These are phyloP conservation scores for Zaprionus obscuricornis DNA, from an alignment of 2,888 invertebrate genomes.

Conservation along the genomic window DNA sequence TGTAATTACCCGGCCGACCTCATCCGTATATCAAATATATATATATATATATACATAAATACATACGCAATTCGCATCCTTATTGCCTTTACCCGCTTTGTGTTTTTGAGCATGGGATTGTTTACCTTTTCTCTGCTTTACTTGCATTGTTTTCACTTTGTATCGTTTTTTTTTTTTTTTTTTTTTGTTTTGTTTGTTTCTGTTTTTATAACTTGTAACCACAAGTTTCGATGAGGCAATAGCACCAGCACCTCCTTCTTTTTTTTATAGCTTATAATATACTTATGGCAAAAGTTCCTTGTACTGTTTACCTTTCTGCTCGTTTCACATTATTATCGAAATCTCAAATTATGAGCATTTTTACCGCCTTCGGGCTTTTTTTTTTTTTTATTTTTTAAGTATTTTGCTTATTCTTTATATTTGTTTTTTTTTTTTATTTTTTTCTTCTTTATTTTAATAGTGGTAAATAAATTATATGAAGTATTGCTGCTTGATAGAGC, in stretches of 20 bases:
- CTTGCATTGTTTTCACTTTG: conserved; percentile 61
- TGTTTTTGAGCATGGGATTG: conserved; percentile 38
- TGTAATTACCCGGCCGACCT: conserved; percentile 64
- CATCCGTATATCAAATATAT: conserved; percentile 12
- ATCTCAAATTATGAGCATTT: conserved; percentile 69
- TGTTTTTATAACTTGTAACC: conserved; percentile 73
- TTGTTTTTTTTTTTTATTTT: conserved; percentile 15
- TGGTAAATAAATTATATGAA: conserved; percentile 66
- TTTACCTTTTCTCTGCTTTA: conserved; percentile 51
- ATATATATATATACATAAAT: no score
- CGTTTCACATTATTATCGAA: conserved; percentile 54
- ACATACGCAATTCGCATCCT: neutral
- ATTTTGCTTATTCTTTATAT: conserved; percentile 16
- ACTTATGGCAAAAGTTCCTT: no score
- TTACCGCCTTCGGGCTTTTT: conserved; percentile 63
- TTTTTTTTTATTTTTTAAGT: neutral
- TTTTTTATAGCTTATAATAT: no score
- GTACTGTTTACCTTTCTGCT: conserved; percentile 43
- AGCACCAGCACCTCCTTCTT: no score
- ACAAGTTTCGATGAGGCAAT: conserved; percentile 30
- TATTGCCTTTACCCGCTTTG: conserved; percentile 2
- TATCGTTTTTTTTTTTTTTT: conserved; percentile 58
- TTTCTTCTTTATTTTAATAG: conserved; percentile 9
- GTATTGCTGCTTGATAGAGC: conserved; percentile 29
- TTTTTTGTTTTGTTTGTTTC: conserved; percentile 45